Evolutionary conservation across 2,113 vertebrate species (phyloP), one percentile per base, ranked within the genome.

Genomic region (Aix galericulata): DNA sequence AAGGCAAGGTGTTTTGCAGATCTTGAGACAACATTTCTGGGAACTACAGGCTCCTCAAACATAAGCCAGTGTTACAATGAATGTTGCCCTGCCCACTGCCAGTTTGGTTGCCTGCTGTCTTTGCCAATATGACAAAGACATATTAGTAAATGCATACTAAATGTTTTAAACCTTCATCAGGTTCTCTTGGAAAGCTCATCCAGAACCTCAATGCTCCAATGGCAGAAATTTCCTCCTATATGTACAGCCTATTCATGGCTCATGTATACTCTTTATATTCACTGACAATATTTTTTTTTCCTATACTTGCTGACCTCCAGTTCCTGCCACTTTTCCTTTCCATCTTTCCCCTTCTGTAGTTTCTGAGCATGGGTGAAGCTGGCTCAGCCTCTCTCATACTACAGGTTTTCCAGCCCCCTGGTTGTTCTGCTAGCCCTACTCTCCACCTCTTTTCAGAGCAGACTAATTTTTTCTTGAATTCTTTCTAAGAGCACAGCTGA

Each of bases 361-460:
- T n/a, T 63, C 34, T 13, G 17, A 40, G 17, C 12, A 26, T 14
- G 11, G 64, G 23, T 8, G 12, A 71, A 53, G 68, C 29, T 81
- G 13, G 10, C 31, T 81, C 55, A 75, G 17, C n/a, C 68, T 81
- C 56, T 22, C 69, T 73, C 36, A 8, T 42, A 50, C 17, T 60
- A 31, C 44, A 66, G 29, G 13, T 22, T 81, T 94, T 67, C 59
- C 83, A 94, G 44, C n/a, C 17, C 32, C n/a, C 20, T 36, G 23
- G 40, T 44, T 86, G 40, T 11, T 73, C 48, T 42, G 32, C 31
- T 29, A 56, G 29, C 34, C 38, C 4, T 3, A 8, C 8, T 20
- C 52, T 55, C 42, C 42, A 44, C 31, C 20, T 48, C 20, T 17
- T 59, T 64, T 23, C 71, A 87, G 31, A 1, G 0, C 0, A 0